Base-by-base conservation (phyloP, 2,888 invertebrate species). In the Adineta ricciae region DNA sequence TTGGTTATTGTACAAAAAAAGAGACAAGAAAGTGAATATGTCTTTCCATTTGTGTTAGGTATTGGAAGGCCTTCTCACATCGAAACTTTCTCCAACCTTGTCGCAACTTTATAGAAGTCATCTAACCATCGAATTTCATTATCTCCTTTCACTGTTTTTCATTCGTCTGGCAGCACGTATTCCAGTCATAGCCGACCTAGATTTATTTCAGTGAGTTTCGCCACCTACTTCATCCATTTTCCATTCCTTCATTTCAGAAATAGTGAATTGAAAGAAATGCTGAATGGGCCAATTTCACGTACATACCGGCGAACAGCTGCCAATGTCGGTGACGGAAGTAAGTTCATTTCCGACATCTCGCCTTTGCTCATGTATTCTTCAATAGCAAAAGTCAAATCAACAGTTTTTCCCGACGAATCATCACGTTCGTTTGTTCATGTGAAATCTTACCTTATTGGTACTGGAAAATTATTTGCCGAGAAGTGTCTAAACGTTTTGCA, bases 111-210 rank as follows among this genome's bases (percentile, higher is more conserved):
- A 41, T 78, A 41, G 78, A 41, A 24, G 24, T n/a, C 78, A 78
- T 78, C 14, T 78, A 41, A n/a, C 78, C 3, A 78, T 78, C 14
- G 78, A 78, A 78, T 78, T 78, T 78, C 41, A 78, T 78, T 78
- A 78, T 78, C 41, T 78, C 4, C 24, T 78, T 24, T 78, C 78
- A 78, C 41, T 78, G n/a, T 41, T 41, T 41, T 78, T 78, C n/a
- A n/a, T 38, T 24, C 78, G 78, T 0, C 9, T 78, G 3, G 78
- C 78, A 41, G 41, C 41, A 14, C 38, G 78, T 41, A 78, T 78
- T 11, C 78, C 78, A 41, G 78, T 78, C 9, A 78, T 78, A 41
- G 78, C 78, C 14, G 32, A 78, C 41, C n/a, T 78, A 1, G 41
- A 78, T 1, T 5, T 41, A 11, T 78, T 78, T 11, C 38, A 41